Evolutionary conservation across 2,888 invertebrate genomes (phyloP).

Genomic region (Drosophila greeni): DNA sequence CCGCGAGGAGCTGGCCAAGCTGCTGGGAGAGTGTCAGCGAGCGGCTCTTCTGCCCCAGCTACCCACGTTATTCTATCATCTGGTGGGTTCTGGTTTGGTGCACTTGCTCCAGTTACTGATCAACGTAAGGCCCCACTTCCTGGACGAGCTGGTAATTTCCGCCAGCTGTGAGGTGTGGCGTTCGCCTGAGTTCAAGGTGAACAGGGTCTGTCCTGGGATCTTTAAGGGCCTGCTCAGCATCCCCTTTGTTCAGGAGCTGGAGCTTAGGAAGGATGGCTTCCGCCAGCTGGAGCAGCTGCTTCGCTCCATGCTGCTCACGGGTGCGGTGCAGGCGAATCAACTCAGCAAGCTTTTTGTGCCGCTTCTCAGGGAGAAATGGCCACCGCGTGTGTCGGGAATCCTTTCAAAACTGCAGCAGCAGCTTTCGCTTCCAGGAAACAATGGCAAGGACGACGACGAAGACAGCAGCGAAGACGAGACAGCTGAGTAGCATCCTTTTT

Average conservation of each 20-base stretch:
- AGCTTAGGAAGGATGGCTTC: slow-evolving; percentile 74
- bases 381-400: slow-evolving; percentile 75
- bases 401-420: slow-evolving; percentile 68
- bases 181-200: slow-evolving; percentile 27
- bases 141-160: slow-evolving; percentile 59
- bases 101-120: slow-evolving; percentile 75
- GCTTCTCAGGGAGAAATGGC: slow-evolving; percentile 85
- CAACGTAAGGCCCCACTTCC: slow-evolving; percentile 55
- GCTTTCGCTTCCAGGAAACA: slow-evolving; percentile 53
- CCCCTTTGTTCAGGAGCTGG: slow-evolving; percentile 66
- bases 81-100: slow-evolving; percentile 66
- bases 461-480: slow-evolving; percentile 56
- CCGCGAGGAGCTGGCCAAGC: slow-evolving; percentile 37
- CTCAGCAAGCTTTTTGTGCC: slow-evolving; percentile 84
- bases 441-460: not conserved
- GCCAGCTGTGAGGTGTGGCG: slow-evolving; percentile 57
- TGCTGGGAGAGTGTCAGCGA: slow-evolving; percentile 54
- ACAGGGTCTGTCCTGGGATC: slow-evolving; percentile 43
- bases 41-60: slow-evolving; percentile 63
- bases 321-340: slow-evolving; percentile 82
- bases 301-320: slow-evolving; percentile 80
- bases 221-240: slow-evolving; percentile 65
- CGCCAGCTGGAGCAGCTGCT: slow-evolving; percentile 79
- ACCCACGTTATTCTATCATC: slow-evolving; percentile 71
- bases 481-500: slow-evolving; percentile 76